A percentile compares a stretch with the other conserved stretches of the same genome.
These are phyloP conservation scores for Watsonalla binaria DNA, from an alignment of 2,888 invertebrate genomes.

Conservation along the genomic window DNA sequence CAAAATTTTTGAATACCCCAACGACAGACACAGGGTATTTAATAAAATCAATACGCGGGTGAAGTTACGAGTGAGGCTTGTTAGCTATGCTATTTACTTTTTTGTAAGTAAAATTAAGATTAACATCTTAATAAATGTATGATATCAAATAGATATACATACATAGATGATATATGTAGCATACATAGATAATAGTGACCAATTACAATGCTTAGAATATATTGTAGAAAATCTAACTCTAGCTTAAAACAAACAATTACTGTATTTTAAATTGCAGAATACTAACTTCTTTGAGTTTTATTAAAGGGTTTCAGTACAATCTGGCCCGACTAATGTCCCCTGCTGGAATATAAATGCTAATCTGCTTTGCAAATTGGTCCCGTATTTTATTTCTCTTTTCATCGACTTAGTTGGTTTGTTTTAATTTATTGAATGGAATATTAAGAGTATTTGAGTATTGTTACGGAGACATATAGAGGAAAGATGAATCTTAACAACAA, in stretches of 20 bases:
- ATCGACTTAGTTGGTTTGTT: slow-evolving; percentile 16
- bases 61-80: too few species aligned
- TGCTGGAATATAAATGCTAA: slow-evolving; percentile 38
- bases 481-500: too few species aligned
- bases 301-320: slow-evolving; percentile 32
- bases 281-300: slow-evolving; percentile 30
- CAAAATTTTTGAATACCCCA: too few species aligned
- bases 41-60: too few species aligned
- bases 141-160: too few species aligned
- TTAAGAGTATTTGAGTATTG: slow-evolving; percentile 11
- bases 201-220: too few species aligned
- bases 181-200: too few species aligned
- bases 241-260: slow-evolving; percentile 3
- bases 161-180: too few species aligned
- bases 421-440: slow-evolving; percentile 5
- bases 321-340: slow-evolving; percentile 31
- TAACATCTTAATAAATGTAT: too few species aligned
- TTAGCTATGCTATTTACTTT: too few species aligned
- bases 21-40: too few species aligned
- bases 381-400: slow-evolving; percentile 14
- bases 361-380: slow-evolving; percentile 45
- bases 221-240: not conserved
- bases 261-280: slow-evolving; percentile 21
- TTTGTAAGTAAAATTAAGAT: too few species aligned
- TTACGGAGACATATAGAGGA: slow-evolving; percentile 7